Evolutionary conservation across 1,140 invertebrate genomes (phyloP), one percentile per base, ranked within the genome.

Genomic region (Cydia splendana): DNA sequence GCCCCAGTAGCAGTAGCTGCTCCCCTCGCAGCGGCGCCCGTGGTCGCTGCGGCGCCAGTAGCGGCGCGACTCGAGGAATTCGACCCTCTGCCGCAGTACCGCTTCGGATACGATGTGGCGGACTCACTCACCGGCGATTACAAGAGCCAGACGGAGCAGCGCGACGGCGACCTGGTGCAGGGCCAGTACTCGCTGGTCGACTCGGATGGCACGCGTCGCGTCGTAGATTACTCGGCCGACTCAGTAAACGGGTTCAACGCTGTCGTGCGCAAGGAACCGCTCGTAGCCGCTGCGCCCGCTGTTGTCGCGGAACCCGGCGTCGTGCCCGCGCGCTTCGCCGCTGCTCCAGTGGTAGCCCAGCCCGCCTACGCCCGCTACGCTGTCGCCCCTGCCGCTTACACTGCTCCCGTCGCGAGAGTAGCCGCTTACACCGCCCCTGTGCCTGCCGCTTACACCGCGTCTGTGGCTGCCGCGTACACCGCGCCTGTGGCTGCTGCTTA

Each of bases 91-190:
- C 95, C 95, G 2, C 95, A 95, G 75, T 96, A 96, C 91, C 93
- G 94, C 78, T 96, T 95, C 79, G 94, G 94, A n/a, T 96, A 96
- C 81, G 94, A 95, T 79, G 95, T 96, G 4, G 95, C 95, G 76
- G 95, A 96, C 81, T 94, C 92, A 6, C 86, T 93, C 77, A 93
- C 92, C 53, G 93, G 94, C 57, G 93, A 94, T 80, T 91, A 91
- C 81, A 94, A 94, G 81, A 91, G 87, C 77, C 92, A 93, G 71
- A 84, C 85, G 9, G 93, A 94, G 76, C 88, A 90, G 78, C 88
- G 94, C 74, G 87, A 91, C 75, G 95, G 95, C 28, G 95, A 95
- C 81, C 87, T 95, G 71, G 95, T 96, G 2, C 94, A 95, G 81
- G 95, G 95, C 45, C 91, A 92, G 53, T 95, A 95, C 87, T 94